A percentile compares a stretch with the other conserved stretches of the same genome.
phyloP scores from a whole-genome alignment of 2,113 vertebrate species.

The Tor tambroides region DNA sequence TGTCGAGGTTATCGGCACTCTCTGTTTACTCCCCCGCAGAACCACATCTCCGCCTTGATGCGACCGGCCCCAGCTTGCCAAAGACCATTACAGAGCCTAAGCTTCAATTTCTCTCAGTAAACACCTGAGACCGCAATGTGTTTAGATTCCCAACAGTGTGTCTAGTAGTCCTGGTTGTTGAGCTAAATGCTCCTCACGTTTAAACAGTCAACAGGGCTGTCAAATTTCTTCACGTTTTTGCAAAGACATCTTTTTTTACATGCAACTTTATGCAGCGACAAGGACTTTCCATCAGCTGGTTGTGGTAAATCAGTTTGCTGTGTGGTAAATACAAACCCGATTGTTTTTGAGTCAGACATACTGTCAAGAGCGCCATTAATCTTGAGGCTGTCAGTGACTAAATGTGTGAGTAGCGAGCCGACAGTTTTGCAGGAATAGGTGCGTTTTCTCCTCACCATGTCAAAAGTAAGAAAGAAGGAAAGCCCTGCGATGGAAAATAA shows the following conservation, averaged over 20 bases:
- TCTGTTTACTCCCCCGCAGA: slow-evolving; percentile 50
- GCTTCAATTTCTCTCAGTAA: slow-evolving; percentile 56
- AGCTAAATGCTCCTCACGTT: slow-evolving; percentile 41
- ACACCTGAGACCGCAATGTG: slow-evolving; percentile 42
- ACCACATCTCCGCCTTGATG: slow-evolving; percentile 17
- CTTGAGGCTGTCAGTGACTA: slow-evolving; percentile 45
- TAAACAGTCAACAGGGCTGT: slow-evolving; percentile 18
- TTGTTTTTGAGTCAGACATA: slow-evolving; percentile 48
- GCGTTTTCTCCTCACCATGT: slow-evolving; percentile 43
- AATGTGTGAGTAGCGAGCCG: slow-evolving; percentile 50
- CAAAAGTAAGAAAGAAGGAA: slow-evolving; percentile 42
- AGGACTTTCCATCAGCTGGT: slow-evolving; percentile 37
- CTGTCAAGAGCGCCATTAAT: slow-evolving; percentile 50
- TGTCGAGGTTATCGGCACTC: slow-evolving; percentile 50
- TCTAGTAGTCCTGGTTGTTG: slow-evolving; percentile 1
- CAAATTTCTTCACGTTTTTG: not conserved
- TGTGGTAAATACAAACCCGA: slow-evolving; percentile 50
- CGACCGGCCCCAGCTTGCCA: slow-evolving; percentile 33
- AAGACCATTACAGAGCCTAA: slow-evolving; percentile 43
- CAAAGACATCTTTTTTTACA: slow-evolving; percentile 18
- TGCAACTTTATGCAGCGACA: slow-evolving; percentile 39
- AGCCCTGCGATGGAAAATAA: slow-evolving; percentile 27
- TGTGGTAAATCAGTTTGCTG: slow-evolving; percentile 36
- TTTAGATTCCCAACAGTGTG: slow-evolving; percentile 31
- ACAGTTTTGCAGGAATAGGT: slow-evolving; percentile 47